Conservation (phyloP, 2,797 vertebrate species). For the Eurystomus glaucurus region DNA sequence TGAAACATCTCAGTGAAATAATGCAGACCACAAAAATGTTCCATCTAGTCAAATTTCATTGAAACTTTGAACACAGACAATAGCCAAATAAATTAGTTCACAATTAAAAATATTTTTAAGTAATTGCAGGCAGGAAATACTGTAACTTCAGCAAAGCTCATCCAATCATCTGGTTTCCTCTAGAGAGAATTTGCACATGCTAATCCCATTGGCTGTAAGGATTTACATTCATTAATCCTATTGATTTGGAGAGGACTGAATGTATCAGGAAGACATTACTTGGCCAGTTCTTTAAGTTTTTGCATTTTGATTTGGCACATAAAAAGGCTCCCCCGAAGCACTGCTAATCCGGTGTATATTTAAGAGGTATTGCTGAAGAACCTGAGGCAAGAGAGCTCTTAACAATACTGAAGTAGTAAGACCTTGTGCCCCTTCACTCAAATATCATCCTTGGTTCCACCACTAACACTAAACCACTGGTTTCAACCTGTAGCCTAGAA, state of each 20-base stretch:
- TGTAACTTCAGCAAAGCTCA: not conserved
- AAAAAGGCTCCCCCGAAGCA: not conserved
- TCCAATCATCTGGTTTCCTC: not conserved
- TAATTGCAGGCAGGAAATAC: not conserved
- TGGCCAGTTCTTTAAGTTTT: not conserved
- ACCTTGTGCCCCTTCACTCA: not conserved
- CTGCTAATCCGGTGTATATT: not conserved
- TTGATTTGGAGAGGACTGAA: not conserved
- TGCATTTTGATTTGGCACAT: not conserved
- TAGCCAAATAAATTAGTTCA: not conserved
- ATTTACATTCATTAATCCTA: not conserved
- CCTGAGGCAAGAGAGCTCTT: not conserved
- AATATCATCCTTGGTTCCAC: not conserved
- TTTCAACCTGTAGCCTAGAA: not conserved
- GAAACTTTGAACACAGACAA: not conserved
- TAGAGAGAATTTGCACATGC: not conserved
- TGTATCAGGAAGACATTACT: not conserved
- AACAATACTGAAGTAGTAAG: not conserved
- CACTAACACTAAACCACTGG: not conserved
- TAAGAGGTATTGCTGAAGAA: not conserved
- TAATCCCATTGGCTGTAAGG: constrained; percentile 4
- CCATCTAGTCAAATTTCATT: constrained; percentile 13
- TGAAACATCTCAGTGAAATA: constrained; percentile 49
- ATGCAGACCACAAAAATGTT: not conserved
- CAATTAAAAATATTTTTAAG: not conserved